A percentile compares a stretch with the other conserved stretches of the same genome.
Conservation (phyloP, 2,888 invertebrate species). For the Clitarchus hookeri region DNA sequence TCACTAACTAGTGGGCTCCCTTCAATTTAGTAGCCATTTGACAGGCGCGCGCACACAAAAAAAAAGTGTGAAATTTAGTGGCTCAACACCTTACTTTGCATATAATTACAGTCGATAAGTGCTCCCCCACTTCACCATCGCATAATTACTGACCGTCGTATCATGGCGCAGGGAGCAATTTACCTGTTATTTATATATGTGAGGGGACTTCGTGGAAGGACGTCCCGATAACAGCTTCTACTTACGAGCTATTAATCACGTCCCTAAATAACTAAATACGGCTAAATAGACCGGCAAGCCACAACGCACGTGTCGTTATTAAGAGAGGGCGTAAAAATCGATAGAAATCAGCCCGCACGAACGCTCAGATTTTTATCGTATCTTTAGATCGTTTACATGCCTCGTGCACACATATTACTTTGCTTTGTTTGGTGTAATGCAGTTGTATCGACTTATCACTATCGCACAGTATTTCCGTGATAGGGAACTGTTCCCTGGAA, state of each 20-base stretch:
- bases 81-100: conserved; percentile 2
- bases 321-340: no score
- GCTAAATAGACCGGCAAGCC: background rate
- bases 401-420: no score
- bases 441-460: no score
- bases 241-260: conserved; percentile 2
- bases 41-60: background rate
- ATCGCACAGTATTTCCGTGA: no score
- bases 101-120: conserved; percentile 9
- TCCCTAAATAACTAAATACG: background rate
- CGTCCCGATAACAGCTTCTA: background rate
- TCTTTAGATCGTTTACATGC: no score
- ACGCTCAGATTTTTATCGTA: no score
- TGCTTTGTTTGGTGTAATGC: no score
- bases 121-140: background rate
- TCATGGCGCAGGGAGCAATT: background rate
- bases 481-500: no score
- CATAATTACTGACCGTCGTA: background rate
- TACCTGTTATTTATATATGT: conserved; percentile 5
- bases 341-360: no score
- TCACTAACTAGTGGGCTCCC: background rate
- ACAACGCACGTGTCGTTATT: no score
- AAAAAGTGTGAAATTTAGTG: background rate
- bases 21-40: background rate
- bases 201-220: background rate